Base-by-base conservation (phyloP, 2,113 vertebrate genomes). In the Xiphias gladius region DNA sequence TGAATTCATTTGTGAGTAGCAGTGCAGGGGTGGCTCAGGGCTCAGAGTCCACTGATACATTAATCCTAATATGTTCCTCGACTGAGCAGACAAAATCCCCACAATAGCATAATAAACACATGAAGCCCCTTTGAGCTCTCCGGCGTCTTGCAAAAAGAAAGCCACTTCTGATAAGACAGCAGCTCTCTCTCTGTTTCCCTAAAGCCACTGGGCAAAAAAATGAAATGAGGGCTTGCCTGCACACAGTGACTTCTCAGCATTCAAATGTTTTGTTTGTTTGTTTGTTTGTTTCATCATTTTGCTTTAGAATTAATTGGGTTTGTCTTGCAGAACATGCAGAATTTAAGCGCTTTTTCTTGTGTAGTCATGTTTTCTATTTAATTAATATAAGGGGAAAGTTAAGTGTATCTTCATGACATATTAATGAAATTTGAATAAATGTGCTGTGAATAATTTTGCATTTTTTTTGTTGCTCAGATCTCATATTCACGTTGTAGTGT, bases 51-150 rank as follows among this genome's bases (percentile, higher is more conserved):
- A 69, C 65, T 57, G 64, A 79, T 85, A 89, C 73, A 85, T 80
- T 84, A 77, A 89, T 91, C 69, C 37, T 76, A 82, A 88, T 58
- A 83, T 79, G 67, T 70, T 87, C 61, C 48, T 50, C 6, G 57
- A 79, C 66, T 83, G 67, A 74, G 77, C 41, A 79, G 28, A 81
- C 17, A 22, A 76, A 87, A 72, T 86, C 72, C 63, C 41, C 37
- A 65, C 61, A 75, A 88, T 68, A 66, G 74, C 87, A 80, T 87
- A 83, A 87, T 85, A 87, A 88, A 88, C 79, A 79, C 74, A 85
- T 16, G 24, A 70, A 87, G 58, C 32, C 52, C 35, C 39, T 76
- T 67, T 77, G 77, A 88, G 80, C 69, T 70, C 16, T 72, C 26
- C 7, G 28, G 58, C 8, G 12, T 77, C 48, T 80, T 75, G 32